Conservation (phyloP, 2,888 invertebrate species). For the Spisula subtruncata region DNA sequence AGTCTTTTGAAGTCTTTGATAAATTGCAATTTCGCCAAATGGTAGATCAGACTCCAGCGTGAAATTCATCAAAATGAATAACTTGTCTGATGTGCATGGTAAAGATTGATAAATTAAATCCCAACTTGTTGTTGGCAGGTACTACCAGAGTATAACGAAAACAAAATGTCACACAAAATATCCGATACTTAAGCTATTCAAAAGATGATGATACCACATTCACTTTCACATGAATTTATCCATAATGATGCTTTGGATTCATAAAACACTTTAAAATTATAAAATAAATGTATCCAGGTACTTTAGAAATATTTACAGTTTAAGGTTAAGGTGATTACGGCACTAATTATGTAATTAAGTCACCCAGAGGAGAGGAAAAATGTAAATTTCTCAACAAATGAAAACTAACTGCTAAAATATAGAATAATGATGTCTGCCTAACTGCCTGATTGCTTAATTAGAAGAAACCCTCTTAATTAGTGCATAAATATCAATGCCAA, state of each 20-base stretch:
- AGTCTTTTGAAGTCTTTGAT: conserved; percentile 18
- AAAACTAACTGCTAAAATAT: neutral
- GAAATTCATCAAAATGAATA: neutral
- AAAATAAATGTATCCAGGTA: neutral
- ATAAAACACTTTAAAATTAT: neutral
- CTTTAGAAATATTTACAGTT: conserved; percentile 15
- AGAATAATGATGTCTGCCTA: neutral
- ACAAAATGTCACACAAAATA: neutral
- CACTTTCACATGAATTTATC: neutral
- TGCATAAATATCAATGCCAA: conserved; percentile 22
- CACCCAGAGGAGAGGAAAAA: neutral
- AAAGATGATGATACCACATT: neutral
- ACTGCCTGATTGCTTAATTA: conserved; percentile 6
- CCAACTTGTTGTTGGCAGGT: neutral
- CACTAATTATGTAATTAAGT: conserved; percentile 29
- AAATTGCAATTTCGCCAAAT: conserved; percentile 5
- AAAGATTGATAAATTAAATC: conserved; percentile 6
- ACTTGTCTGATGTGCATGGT: neutral
- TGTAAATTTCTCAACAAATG: neutral
- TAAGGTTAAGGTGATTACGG: conserved; percentile 36
- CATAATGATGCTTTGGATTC: neutral
- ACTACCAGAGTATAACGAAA: neutral
- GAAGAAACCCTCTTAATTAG: neutral
- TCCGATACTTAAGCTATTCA: neutral
- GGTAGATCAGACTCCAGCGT: neutral